Evolutionary conservation across 2,797 vertebrate species (phyloP).

Genomic region (Syncerus caffer): DNA sequence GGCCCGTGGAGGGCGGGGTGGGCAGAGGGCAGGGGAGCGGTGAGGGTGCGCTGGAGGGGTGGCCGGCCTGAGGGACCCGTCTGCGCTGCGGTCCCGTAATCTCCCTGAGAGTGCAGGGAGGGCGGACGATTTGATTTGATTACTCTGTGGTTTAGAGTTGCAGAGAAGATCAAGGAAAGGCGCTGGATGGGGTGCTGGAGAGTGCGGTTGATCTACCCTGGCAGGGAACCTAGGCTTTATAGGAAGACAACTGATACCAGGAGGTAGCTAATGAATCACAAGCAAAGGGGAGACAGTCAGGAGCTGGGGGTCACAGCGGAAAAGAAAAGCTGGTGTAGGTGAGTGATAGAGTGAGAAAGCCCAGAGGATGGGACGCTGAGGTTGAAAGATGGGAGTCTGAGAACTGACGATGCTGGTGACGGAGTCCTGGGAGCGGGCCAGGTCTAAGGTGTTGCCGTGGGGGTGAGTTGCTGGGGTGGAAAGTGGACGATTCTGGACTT

Average conservation of each 20-base stretch:
- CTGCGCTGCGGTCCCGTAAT: not conserved
- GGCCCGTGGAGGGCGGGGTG: accelerated
- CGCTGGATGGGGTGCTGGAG: not conserved
- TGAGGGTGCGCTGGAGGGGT: accelerated
- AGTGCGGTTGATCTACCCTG: not conserved
- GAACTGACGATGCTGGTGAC: accelerated
- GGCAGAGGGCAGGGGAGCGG: not conserved
- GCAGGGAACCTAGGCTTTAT: not conserved
- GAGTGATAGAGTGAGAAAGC: not conserved
- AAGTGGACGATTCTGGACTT: not conserved
- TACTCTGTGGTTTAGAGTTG: not conserved
- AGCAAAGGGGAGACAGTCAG: not conserved
- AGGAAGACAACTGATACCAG: not conserved
- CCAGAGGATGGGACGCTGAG: not conserved
- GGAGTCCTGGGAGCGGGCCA: not conserved
- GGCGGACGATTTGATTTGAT: not conserved
- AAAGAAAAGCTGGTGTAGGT: not conserved
- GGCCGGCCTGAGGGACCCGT: not conserved
- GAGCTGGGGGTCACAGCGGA: not conserved
- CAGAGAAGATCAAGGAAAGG: not conserved
- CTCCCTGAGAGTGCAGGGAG: not conserved
- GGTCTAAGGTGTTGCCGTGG: not conserved
- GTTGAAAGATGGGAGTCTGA: not conserved
- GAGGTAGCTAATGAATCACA: not conserved
- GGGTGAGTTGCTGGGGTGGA: not conserved